These are phyloP conservation scores for Stegostoma tigrinum DNA, from an alignment of 2,113 vertebrate genomes.

Conservation along the genomic window DNA sequence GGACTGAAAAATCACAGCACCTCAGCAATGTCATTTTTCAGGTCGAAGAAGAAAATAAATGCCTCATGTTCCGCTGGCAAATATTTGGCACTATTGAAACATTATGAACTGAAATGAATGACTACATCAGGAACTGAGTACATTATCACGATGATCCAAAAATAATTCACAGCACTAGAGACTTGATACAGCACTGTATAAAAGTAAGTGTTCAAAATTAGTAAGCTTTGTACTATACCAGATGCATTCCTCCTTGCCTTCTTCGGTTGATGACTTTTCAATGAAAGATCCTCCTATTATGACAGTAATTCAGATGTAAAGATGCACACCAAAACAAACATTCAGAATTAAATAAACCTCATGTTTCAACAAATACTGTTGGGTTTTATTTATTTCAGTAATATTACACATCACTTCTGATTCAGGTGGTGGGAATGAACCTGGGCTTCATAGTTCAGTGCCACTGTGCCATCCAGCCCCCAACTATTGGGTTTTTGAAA, in stretches of 20 bases:
- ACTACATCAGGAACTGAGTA: not conserved
- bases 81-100: not conserved
- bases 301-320: not conserved
- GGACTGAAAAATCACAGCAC: not conserved
- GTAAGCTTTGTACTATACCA: not conserved
- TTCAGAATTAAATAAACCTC: not conserved
- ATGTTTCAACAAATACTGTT: not conserved
- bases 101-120: not conserved
- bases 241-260: not conserved
- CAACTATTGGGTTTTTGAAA: too few relatives aligned
- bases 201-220: not conserved
- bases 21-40: not conserved
- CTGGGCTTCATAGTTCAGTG: too few relatives aligned
- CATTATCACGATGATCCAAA: not conserved
- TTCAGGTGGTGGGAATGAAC: too few relatives aligned
- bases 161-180: not conserved
- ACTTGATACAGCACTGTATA: not conserved
- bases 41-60: not conserved
- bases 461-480: too few relatives aligned
- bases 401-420: too few relatives aligned
- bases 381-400: not conserved
- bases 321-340: not conserved
- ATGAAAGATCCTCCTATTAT: not conserved
- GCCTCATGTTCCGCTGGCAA: not conserved
- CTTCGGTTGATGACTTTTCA: not conserved